Evolutionary conservation across 2,888 invertebrate species (phyloP).

Genomic region (Antitype chi): DNA sequence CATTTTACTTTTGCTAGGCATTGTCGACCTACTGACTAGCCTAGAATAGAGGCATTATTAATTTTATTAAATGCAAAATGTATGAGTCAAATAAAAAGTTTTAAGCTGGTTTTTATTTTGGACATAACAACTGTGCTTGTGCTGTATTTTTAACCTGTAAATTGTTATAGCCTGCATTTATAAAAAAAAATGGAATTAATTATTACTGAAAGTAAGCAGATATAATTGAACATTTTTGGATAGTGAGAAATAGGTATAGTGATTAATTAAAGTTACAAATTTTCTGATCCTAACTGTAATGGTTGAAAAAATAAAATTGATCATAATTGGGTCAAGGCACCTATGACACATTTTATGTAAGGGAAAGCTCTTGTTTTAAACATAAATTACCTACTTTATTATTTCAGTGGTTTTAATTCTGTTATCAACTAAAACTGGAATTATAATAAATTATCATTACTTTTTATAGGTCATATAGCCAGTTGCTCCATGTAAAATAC

Average conservation of each 20-base stretch:
- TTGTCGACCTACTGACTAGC: neutral
- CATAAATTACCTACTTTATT: neutral
- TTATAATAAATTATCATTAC: neutral
- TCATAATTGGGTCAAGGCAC: neutral
- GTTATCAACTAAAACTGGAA: neutral
- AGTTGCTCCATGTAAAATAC: neutral
- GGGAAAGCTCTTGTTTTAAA: neutral
- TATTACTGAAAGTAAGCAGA: neutral
- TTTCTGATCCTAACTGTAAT: neutral
- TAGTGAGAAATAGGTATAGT: neutral
- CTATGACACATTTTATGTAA: slow-evolving; percentile 1
- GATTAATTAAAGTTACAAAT: neutral
- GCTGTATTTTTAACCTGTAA: neutral
- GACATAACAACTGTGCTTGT: neutral
- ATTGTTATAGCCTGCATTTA: neutral
- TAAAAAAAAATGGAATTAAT: neutral
- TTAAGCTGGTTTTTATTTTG: neutral
- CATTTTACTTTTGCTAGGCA: neutral
- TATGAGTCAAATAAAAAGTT: neutral
- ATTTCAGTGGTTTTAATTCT: neutral
- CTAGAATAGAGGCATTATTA: neutral
- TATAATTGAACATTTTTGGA: neutral
- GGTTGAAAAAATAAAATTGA: neutral
- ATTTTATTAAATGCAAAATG: slow-evolving; percentile 5
- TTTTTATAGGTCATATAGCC: neutral